Evolutionary conservation across 2,888 invertebrate species (phyloP).

Genomic region (Anoplius nigerrimus): DNA sequence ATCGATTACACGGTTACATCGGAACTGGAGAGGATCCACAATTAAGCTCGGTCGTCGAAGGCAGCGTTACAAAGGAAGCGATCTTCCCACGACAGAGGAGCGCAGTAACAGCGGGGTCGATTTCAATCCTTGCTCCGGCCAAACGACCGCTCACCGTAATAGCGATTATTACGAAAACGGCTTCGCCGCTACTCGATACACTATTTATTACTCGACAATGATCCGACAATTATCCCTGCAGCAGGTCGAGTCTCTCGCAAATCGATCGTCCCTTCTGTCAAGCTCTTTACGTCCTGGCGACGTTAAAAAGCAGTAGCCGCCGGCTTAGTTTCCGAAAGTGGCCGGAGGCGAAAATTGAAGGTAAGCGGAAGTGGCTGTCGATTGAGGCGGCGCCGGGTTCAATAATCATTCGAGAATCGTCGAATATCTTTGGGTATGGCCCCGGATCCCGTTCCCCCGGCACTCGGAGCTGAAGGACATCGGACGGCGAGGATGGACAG

Average conservation of each 20-base stretch:
- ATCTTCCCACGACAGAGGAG: constrained; percentile 32
- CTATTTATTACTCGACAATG: too few species aligned
- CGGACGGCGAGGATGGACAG: neutral
- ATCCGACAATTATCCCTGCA: neutral
- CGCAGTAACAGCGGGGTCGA: constrained; percentile 1
- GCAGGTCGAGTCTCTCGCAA: neutral
- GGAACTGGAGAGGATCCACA: constrained; percentile 6
- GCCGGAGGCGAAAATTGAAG: neutral
- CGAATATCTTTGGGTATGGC: neutral
- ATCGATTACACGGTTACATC: too few species aligned
- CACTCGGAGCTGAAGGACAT: neutral
- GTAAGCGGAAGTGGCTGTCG: constrained; percentile 3
- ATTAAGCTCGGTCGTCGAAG: constrained; percentile 22
- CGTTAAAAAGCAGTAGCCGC: too few species aligned
- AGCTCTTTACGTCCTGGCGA: too few species aligned
- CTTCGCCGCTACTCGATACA: neutral
- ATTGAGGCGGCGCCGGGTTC: neutral
- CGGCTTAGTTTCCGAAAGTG: too few species aligned
- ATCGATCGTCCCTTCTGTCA: neutral
- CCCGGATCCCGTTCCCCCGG: neutral
- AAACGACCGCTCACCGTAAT: too few species aligned
- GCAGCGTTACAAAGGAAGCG: constrained; percentile 24
- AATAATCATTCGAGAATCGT: neutral
- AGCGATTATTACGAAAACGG: neutral
- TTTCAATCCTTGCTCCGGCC: neutral